A percentile compares a stretch with the other conserved stretches of the same genome.
Evolutionary conservation across 2,797 vertebrate species (phyloP).

Genomic region (Heteromormyrus szaboi): DNA sequence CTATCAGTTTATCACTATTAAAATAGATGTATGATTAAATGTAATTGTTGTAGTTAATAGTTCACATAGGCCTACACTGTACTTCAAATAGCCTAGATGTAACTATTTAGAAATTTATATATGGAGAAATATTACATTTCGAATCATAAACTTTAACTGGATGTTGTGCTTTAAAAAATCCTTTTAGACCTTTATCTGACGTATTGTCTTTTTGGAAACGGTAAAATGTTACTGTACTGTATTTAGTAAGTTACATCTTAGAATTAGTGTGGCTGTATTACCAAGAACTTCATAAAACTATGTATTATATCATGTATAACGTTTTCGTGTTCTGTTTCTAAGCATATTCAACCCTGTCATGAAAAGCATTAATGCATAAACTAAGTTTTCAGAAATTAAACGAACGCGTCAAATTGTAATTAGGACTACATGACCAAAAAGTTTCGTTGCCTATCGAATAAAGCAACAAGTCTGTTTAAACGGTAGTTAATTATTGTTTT

Average conservation of each 20-base stretch:
- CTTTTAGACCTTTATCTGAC: neutral
- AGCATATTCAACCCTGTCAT: neutral
- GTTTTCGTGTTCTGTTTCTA: neutral
- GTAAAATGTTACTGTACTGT: neutral
- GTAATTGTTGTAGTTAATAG: neutral
- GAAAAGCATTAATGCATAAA: neutral
- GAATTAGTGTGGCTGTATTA: neutral
- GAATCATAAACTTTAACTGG: neutral
- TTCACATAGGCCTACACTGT: neutral
- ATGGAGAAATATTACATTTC: neutral
- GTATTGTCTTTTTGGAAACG: neutral
- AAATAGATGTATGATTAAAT: neutral
- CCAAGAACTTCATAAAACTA: neutral
- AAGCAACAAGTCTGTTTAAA: neutral
- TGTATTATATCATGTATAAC: neutral
- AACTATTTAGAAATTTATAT: neutral
- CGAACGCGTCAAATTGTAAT: neutral
- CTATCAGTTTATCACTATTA: neutral
- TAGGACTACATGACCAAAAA: neutral
- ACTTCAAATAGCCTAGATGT: neutral
- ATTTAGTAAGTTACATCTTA: neutral
- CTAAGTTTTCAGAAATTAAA: neutral
- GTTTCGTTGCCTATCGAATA: neutral
- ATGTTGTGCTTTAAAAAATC: neutral
- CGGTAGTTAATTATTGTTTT: neutral